Evolutionary conservation across 1,140 invertebrate genomes (phyloP).

Genomic region (Patella vulgata): DNA sequence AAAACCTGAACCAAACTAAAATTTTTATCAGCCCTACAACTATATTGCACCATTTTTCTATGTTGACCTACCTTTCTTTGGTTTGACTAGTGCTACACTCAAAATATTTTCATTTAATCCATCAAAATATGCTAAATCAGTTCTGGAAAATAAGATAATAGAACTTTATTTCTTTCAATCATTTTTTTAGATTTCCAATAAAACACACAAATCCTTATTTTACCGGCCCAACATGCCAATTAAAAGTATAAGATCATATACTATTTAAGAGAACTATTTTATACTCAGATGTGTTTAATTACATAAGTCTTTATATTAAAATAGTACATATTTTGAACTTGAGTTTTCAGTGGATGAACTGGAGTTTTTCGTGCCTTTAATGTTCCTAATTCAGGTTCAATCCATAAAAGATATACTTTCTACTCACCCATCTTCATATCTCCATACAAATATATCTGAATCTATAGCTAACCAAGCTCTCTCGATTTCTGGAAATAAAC

Average conservation of each 20-base stretch:
- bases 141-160: slow-evolving; percentile 68
- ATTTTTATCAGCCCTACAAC: no score
- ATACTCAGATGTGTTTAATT: no score
- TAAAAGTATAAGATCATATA: slow-evolving; percentile 5
- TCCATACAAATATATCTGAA: slow-evolving; percentile 97
- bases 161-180: neutral
- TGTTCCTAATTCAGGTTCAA: no score
- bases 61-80: slow-evolving; percentile 77
- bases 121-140: slow-evolving; percentile 93
- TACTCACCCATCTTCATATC: slow-evolving; percentile 85
- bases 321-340: no score
- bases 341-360: no score
- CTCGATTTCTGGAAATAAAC: slow-evolving; percentile 93
- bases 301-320: no score
- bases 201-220: slow-evolving; percentile 9
- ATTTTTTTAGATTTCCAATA: neutral
- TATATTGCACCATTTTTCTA: no score
- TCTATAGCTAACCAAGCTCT: slow-evolving; percentile 98
- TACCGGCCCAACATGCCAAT: no score
- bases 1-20: no score
- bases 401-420: no score
- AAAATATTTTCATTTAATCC: slow-evolving; percentile 90
- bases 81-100: slow-evolving; percentile 81
- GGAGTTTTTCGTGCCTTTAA: no score
- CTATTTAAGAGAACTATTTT: no score